Conservation (phyloP, 1,140 invertebrate genomes). For the Cyrtorhinus lividipennis region DNA sequence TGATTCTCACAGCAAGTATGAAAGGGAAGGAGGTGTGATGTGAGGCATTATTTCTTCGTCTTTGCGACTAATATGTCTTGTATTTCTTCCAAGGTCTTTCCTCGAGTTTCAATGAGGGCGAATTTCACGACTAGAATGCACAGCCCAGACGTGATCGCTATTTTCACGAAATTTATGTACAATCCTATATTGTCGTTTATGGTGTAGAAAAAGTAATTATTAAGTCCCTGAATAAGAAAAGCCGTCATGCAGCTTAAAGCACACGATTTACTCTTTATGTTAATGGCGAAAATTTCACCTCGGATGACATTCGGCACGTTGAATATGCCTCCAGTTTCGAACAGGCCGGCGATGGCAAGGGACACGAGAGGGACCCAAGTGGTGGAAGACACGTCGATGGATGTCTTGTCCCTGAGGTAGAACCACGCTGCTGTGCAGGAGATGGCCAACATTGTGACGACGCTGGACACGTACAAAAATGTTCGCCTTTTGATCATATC, state of each 20-base stretch:
- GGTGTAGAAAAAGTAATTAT: slow-evolving; percentile 55
- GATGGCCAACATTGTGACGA: slow-evolving; percentile 20
- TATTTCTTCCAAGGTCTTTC: slow-evolving; percentile 59
- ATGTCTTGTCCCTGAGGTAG: slow-evolving; percentile 10
- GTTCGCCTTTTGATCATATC: slow-evolving; percentile 31
- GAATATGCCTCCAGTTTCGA: slow-evolving; percentile 19
- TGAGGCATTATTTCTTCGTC: no score
- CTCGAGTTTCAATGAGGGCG: slow-evolving; percentile 66
- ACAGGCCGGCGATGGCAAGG: slow-evolving; percentile 11
- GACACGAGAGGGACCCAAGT: slow-evolving; percentile 18
- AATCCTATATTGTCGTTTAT: slow-evolving; percentile 43
- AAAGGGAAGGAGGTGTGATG: no score
- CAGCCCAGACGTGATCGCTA: slow-evolving; percentile 48
- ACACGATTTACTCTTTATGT: slow-evolving; percentile 20
- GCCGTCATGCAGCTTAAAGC: slow-evolving; percentile 16
- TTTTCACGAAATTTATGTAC: slow-evolving; percentile 63
- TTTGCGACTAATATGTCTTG: slow-evolving; percentile 34
- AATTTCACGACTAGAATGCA: slow-evolving; percentile 40
- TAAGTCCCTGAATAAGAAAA: slow-evolving; percentile 34
- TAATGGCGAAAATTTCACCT: slow-evolving; percentile 21
- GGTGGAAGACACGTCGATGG: not conserved
- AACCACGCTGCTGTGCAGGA: slow-evolving; percentile 24
- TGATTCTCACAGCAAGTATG: no score
- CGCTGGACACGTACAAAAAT: slow-evolving; percentile 31
- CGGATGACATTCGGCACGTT: slow-evolving; percentile 20